Evolutionary conservation across 2,797 vertebrate genomes (phyloP).

Genomic region (Miichthys miiuy): DNA sequence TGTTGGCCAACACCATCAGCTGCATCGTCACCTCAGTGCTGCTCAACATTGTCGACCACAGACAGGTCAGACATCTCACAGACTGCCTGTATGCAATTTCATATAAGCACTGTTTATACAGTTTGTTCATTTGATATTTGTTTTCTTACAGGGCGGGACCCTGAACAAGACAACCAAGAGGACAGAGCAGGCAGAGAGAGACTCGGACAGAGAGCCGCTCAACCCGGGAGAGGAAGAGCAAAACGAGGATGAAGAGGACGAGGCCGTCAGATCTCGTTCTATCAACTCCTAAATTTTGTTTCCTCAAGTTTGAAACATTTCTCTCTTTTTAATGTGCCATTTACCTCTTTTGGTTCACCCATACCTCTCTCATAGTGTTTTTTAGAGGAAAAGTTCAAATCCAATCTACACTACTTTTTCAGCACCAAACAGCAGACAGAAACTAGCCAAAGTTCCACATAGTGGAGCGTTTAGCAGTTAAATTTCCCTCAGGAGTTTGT

Average conservation of each 20-base stretch:
- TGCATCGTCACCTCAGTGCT: slow-evolving; percentile 83
- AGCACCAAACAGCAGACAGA: background rate
- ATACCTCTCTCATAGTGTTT: background rate
- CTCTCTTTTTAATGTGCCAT: background rate
- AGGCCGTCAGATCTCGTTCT: slow-evolving; percentile 34
- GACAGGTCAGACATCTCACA: slow-evolving; percentile 77
- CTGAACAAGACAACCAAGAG: slow-evolving; percentile 87
- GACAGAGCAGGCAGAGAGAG: slow-evolving; percentile 43
- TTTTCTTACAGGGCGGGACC: slow-evolving; percentile 81
- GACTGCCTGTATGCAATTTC: rapidly evolving
- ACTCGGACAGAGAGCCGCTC: slow-evolving; percentile 76
- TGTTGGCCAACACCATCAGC: slow-evolving; percentile 87
- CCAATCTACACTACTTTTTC: background rate
- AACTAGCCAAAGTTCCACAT: background rate
- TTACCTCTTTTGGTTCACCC: background rate
- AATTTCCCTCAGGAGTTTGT: background rate
- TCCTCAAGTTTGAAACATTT: background rate
- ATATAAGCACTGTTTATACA: background rate
- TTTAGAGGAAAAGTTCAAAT: background rate
- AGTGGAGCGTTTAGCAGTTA: background rate
- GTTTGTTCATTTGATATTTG: background rate
- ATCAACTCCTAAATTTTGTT: slow-evolving; percentile 62
- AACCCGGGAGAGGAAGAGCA: slow-evolving; percentile 65
- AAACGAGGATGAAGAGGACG: slow-evolving; percentile 49
- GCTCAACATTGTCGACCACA: slow-evolving; percentile 86